phyloP scores from a whole-genome alignment of 2,797 vertebrate species.

The Monodelphis domestica region DNA sequence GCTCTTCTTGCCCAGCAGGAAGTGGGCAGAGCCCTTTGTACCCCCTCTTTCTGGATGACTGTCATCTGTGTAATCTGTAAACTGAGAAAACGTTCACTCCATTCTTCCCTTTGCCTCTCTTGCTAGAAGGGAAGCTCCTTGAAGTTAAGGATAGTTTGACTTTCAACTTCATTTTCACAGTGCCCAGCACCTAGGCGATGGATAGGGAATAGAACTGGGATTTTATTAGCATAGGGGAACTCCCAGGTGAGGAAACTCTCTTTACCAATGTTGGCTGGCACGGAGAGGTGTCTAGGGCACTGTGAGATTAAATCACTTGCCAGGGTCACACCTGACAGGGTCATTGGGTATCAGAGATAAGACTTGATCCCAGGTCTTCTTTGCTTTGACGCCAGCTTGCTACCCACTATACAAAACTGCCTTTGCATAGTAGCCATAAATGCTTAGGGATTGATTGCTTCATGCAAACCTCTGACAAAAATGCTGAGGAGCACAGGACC shows the following conservation, averaged over 20 bases:
- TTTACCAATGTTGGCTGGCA: too few species aligned
- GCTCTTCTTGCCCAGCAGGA: background rate
- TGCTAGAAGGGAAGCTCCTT: background rate
- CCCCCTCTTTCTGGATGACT: background rate
- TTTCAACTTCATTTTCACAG: too few species aligned
- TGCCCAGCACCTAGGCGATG: too few species aligned
- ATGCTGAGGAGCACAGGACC: background rate
- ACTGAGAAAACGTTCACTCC: background rate
- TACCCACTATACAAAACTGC: background rate
- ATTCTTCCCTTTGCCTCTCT: background rate
- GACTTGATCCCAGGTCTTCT: background rate
- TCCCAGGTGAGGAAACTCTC: too few species aligned
- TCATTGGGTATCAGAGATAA: background rate
- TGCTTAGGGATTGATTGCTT: background rate
- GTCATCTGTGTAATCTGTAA: background rate
- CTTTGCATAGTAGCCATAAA: background rate
- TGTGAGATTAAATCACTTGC: too few species aligned
- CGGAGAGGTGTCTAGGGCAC: too few species aligned
- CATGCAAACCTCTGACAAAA: background rate
- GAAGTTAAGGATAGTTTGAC: background rate
- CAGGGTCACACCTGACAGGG: too few species aligned
- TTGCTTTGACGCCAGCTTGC: background rate
- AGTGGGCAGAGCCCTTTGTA: background rate
- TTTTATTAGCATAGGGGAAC: too few species aligned
- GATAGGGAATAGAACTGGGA: too few species aligned